A percentile compares a stretch with the other conserved stretches of the same genome.
Evolutionary conservation across 2,113 vertebrate species (phyloP).

Genomic region (Sphyrna mokarran): DNA sequence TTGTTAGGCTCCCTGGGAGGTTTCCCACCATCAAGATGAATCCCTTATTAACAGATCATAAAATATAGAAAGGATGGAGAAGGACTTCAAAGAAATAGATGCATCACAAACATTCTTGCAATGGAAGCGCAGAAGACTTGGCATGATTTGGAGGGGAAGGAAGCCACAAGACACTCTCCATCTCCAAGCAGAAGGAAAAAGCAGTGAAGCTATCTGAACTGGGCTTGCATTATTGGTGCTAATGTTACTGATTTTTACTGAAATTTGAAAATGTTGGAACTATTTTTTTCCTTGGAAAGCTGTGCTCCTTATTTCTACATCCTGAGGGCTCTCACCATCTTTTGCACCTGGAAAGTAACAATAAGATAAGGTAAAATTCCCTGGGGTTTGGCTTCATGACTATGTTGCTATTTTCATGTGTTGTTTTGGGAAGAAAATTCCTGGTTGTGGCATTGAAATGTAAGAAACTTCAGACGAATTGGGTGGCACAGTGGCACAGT

Average conservation of each 20-base stretch:
- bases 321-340: neutral
- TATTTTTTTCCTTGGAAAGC: no score
- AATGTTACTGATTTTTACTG: no score
- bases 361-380: neutral
- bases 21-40: neutral
- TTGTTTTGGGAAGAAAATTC: neutral
- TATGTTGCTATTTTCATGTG: neutral
- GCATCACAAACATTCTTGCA: neutral
- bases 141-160: neutral
- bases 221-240: no score
- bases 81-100: neutral
- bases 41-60: neutral
- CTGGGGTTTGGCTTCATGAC: neutral
- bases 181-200: neutral
- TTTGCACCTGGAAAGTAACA: neutral
- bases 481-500: no score
- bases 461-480: neutral
- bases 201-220: no score
- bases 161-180: neutral
- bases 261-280: no score
- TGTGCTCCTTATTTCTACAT: neutral
- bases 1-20: neutral
- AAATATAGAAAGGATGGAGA: neutral
- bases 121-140: neutral
- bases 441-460: neutral